These are phyloP conservation scores for Holotrichia oblita DNA, from an alignment of 1,140 invertebrate species.

Conservation along the genomic window DNA sequence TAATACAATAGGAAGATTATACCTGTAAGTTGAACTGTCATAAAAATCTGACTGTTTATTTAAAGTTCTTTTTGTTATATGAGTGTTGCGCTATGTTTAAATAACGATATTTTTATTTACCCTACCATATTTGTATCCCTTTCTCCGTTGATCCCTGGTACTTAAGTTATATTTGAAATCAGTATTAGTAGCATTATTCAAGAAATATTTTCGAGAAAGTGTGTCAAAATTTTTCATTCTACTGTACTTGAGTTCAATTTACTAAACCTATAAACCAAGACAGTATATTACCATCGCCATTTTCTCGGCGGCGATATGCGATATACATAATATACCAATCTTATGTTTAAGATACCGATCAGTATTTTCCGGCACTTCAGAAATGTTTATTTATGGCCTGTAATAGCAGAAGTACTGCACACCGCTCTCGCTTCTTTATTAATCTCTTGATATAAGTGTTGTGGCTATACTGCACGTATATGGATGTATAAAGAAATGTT, in stretches of 20 bases:
- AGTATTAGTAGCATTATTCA: background rate
- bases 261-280: background rate
- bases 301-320: background rate
- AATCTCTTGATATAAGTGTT: constrained; percentile 7
- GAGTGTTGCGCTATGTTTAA: no score
- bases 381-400: constrained; percentile 32
- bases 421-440: constrained; percentile 21
- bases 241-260: background rate
- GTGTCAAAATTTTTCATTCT: background rate
- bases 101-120: no score
- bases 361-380: constrained; percentile 24
- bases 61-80: no score
- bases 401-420: constrained; percentile 24
- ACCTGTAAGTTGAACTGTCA: no score
- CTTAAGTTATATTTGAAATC: no score
- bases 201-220: no score
- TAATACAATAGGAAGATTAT: no score
- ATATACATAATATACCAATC: constrained; percentile 2
- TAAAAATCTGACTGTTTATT: no score
- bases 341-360: constrained; percentile 1
- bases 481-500: constrained; percentile 16
- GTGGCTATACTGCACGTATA: background rate
- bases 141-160: no score
- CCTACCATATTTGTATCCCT: no score
- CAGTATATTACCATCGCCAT: constrained; percentile 27